Percentiles rank a stretch among this genome's conserved stretches.
Conservation (phyloP, 2,113 vertebrate genomes). For the Heterotis niloticus region DNA sequence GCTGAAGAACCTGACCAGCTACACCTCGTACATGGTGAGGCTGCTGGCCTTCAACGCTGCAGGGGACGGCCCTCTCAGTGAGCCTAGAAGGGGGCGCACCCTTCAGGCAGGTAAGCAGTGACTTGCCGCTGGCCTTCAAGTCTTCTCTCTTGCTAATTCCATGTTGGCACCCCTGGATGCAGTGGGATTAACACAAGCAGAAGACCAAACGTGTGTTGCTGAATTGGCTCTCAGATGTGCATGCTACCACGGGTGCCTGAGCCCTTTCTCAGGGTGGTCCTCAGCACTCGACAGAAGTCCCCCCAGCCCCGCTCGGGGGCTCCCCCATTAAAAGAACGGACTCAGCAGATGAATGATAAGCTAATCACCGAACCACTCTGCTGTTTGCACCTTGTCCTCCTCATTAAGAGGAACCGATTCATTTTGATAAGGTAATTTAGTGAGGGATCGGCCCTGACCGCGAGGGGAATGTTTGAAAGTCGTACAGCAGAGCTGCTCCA, state of each 20-base stretch:
- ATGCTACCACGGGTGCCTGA: too few relatives aligned
- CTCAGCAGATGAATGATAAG: neutral
- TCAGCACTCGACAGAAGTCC: neutral
- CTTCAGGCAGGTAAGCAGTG: conserved; percentile 76
- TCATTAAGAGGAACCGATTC: conserved; percentile 1
- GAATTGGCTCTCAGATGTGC: too few relatives aligned
- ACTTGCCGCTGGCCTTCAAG: neutral
- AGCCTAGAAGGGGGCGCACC: conserved; percentile 72
- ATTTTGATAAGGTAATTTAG: conserved; percentile 18
- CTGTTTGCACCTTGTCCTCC: conserved; percentile 14
- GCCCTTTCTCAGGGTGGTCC: too few relatives aligned
- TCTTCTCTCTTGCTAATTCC: too few relatives aligned
- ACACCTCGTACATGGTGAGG: conserved; percentile 78
- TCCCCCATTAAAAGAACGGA: neutral
- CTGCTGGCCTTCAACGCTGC: conserved; percentile 88
- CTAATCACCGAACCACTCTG: neutral
- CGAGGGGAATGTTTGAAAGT: neutral
- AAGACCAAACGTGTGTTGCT: too few relatives aligned
- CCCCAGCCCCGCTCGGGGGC: neutral
- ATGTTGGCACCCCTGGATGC: too few relatives aligned
- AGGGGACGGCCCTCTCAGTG: conserved; percentile 83
- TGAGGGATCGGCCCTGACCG: neutral
- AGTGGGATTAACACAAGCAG: too few relatives aligned
- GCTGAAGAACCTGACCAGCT: conserved; percentile 87
- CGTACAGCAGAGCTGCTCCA: neutral